These are phyloP conservation scores for Parazoanthus atlanticus DNA, from an alignment of 92 coral and sea anemone species.

Conservation along the genomic window DNA sequence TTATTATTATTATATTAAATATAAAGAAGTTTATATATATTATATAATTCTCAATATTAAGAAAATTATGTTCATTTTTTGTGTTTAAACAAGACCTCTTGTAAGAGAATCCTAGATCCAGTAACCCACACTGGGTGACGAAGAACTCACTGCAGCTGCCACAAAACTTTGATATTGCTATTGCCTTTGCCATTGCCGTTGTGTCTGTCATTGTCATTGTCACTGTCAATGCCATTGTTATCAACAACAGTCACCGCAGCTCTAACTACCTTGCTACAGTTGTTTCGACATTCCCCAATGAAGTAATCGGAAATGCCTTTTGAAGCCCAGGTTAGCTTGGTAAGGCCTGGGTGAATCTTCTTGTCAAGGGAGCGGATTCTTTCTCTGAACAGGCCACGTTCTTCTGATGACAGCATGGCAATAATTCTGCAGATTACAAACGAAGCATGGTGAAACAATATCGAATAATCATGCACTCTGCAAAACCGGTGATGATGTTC, in stretches of 20 bases:
- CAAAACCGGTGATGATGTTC: no score
- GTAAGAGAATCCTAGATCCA: no score
- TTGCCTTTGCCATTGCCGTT: no score
- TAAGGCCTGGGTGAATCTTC: constrained; percentile 98
- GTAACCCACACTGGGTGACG: no score
- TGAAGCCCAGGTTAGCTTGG: constrained; percentile 98
- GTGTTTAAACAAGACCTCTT: no score
- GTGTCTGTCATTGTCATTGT: no score
- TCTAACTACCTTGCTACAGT: constrained; percentile 89
- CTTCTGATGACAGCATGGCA: constrained; percentile 94
- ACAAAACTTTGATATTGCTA: no score
- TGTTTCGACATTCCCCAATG: constrained; percentile 97
- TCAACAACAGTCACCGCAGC: neutral
- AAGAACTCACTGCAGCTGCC: no score
- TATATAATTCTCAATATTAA: no score
- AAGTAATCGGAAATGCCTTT: constrained; percentile 99
- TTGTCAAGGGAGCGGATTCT: constrained; percentile 97
- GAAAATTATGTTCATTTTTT: no score
- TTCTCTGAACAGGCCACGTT: constrained; percentile 92
- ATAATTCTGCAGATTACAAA: constrained; percentile 71
- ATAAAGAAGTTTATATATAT: no score
- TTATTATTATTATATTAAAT: no score
- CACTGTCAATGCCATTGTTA: neutral
- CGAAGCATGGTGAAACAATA: neutral
- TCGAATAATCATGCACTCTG: neutral